Evolutionary conservation across 2,888 invertebrate species (phyloP).

Genomic region (Chaetogeoica ovagalla): DNA sequence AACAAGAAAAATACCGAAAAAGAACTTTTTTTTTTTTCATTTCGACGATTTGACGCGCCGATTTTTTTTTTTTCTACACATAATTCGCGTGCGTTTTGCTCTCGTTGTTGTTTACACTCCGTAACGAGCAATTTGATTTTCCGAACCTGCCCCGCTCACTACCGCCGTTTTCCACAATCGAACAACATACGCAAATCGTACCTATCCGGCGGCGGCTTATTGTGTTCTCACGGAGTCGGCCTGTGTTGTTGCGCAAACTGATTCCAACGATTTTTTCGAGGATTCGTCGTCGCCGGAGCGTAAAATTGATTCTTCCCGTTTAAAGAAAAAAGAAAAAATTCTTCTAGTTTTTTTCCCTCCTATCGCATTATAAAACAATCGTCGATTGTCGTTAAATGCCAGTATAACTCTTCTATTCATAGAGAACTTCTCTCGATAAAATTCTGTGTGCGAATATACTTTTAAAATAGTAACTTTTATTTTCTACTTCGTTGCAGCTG

Average conservation of each 20-base stretch:
- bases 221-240: constrained; percentile 16
- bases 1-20: no score
- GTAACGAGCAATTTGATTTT: constrained; percentile 16
- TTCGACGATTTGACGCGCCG: not conserved
- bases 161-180: not conserved
- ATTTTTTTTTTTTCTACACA: not conserved
- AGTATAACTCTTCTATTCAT: not conserved
- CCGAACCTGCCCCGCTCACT: not conserved
- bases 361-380: not conserved
- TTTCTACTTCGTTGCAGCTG: not conserved
- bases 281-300: constrained; percentile 11
- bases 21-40: not conserved
- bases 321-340: no score
- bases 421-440: not conserved
- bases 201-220: constrained; percentile 25
- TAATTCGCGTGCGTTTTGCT: not conserved
- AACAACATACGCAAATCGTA: constrained; percentile 7
- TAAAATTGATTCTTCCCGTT: constrained; percentile 32
- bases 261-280: constrained; percentile 1
- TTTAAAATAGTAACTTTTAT: not conserved
- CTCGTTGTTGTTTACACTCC: constrained; percentile 19
- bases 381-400: not conserved
- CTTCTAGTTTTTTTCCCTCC: no score
- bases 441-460: no score
- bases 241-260: not conserved